Conservation (phyloP, 2,888 invertebrate species). For the Prosopocoilus inquinatus region DNA sequence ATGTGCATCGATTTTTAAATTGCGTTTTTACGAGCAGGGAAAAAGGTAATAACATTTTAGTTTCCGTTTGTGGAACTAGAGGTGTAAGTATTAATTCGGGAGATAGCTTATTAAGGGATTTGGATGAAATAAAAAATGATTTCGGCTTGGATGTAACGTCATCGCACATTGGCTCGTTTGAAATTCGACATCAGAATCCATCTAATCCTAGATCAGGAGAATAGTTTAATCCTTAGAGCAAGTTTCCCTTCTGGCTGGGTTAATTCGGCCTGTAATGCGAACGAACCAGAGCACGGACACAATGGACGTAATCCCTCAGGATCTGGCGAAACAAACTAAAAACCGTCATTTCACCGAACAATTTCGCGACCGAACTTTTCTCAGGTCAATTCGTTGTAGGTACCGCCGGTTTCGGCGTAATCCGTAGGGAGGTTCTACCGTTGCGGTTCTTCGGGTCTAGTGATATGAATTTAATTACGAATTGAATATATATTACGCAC, state of each 20-base stretch:
- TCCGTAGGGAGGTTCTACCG: neutral
- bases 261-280: constrained; percentile 45
- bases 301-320: constrained; percentile 46
- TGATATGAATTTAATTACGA: constrained; percentile 1
- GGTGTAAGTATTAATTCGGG: no score
- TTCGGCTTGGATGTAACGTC: no score
- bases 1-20: no score
- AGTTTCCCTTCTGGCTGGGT: constrained; percentile 46
- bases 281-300: constrained; percentile 40
- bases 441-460: constrained; percentile 2
- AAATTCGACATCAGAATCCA: constrained; percentile 43
- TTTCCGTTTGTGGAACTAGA: no score
- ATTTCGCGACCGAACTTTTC: constrained; percentile 41
- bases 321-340: constrained; percentile 46
- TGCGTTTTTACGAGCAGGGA: no score
- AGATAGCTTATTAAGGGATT: no score
- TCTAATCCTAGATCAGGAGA: constrained; percentile 46
- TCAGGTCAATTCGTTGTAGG: constrained; percentile 5
- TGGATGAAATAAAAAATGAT: no score
- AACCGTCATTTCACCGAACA: constrained; percentile 46
- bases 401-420: neutral
- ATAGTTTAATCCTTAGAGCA: constrained; percentile 47
- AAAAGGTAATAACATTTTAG: no score
- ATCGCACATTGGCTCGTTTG: constrained; percentile 25
- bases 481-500: constrained; percentile 3